A percentile compares a stretch with the other conserved stretches of the same genome.
Conservation (phyloP, 35 echinoderm and acorn worm species). For the Amphiura filiformis region DNA sequence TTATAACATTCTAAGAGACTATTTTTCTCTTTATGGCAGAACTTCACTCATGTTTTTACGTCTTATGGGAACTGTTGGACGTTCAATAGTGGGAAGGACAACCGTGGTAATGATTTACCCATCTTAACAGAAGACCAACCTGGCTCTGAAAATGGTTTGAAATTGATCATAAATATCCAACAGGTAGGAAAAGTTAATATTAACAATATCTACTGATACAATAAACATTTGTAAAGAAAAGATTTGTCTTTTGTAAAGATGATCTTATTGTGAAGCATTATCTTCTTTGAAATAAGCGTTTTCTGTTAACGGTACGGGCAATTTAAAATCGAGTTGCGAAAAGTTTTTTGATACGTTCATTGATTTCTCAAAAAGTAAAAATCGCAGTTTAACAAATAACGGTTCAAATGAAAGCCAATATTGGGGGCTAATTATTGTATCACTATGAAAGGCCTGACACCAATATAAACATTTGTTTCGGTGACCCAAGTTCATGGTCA, state of each 20-base stretch:
- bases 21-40: slow-evolving; percentile 22
- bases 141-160: slow-evolving; percentile 43
- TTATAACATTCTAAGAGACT: too few species aligned
- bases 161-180: slow-evolving; percentile 34
- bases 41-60: slow-evolving; percentile 53
- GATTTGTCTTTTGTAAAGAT: neutral
- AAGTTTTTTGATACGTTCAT: too few species aligned
- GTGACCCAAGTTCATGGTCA: too few species aligned
- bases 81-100: slow-evolving; percentile 14
- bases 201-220: neutral
- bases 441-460: too few species aligned
- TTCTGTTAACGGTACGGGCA: too few species aligned
- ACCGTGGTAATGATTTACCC: neutral
- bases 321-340: too few species aligned
- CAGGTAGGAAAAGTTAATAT: slow-evolving; percentile 40
- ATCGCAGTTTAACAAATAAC: too few species aligned
- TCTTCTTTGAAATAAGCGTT: neutral
- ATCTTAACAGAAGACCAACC: slow-evolving; percentile 32
- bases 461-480: too few species aligned
- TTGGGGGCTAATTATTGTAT: too few species aligned
- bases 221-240: neutral
- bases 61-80: slow-evolving; percentile 53
- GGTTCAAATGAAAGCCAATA: too few species aligned
- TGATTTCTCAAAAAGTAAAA: too few species aligned
- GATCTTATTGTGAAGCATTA: neutral